Conservation (phyloP, 2,888 invertebrate genomes). For the Volucella zonaria region DNA sequence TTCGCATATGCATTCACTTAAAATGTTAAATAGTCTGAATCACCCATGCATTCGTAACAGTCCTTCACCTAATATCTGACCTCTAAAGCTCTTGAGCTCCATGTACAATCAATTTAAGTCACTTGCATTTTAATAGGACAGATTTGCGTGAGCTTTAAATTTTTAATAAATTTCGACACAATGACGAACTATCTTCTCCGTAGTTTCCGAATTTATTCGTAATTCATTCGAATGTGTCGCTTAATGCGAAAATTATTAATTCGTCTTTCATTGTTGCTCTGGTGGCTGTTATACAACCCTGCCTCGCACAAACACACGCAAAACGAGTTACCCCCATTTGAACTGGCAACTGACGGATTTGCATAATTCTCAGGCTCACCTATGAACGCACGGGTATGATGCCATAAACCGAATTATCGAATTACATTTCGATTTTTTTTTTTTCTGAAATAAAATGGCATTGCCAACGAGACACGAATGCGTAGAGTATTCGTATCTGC, state of each 20-base stretch:
- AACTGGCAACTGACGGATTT: slow-evolving; percentile 48
- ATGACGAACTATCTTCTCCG: no score
- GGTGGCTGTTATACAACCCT: slow-evolving; percentile 22
- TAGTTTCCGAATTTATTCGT: background rate
- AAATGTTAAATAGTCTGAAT: background rate
- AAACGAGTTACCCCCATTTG: slow-evolving; percentile 29
- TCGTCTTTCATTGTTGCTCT: background rate
- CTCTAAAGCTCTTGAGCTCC: background rate
- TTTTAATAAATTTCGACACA: no score
- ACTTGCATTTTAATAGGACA: slow-evolving; percentile 10
- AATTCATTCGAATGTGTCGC: background rate
- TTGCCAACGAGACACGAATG: slow-evolving; percentile 51
- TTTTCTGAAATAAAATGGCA: slow-evolving; percentile 12
- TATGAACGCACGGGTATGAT: background rate
- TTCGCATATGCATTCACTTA: background rate
- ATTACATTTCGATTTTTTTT: slow-evolving; percentile 54
- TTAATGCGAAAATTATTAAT: background rate
- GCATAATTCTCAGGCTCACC: slow-evolving; percentile 58
- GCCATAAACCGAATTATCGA: slow-evolving; percentile 46
- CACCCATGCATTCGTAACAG: slow-evolving; percentile 8
- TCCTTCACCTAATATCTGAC: slow-evolving; percentile 7
- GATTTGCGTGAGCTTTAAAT: background rate
- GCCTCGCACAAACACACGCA: background rate
- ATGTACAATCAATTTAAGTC: slow-evolving; percentile 3
- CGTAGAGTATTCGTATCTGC: slow-evolving; percentile 34